Percentiles rank a stretch among this genome's conserved stretches.
Evolutionary conservation across 1,140 invertebrate species (phyloP).

Genomic region (Tetramorium parvispinum): DNA sequence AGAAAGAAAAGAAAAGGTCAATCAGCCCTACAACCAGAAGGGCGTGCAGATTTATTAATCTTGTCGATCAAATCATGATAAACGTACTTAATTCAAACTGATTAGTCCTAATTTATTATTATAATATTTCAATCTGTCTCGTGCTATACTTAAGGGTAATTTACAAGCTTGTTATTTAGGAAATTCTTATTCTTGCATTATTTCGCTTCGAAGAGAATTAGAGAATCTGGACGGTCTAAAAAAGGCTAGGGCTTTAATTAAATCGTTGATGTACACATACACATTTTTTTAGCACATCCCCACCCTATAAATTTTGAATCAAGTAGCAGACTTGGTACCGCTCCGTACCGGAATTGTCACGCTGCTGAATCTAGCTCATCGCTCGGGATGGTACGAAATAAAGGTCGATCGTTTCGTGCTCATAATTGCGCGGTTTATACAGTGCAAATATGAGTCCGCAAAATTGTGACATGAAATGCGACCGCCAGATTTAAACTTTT

Average conservation of each 20-base stretch:
- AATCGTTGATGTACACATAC: background rate
- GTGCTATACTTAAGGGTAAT: background rate
- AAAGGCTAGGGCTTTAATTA: background rate
- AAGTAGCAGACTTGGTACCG: slow-evolving; percentile 21
- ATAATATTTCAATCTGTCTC: background rate
- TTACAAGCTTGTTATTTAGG: background rate
- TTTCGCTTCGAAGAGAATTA: background rate
- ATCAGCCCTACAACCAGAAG: background rate
- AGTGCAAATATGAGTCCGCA: slow-evolving; percentile 44
- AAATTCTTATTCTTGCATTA: background rate
- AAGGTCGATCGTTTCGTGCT: slow-evolving; percentile 45
- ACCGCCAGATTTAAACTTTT: slow-evolving; percentile 40
- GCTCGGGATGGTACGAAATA: slow-evolving; percentile 38
- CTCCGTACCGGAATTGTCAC: slow-evolving; percentile 45
- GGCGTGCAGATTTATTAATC: background rate
- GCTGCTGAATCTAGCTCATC: slow-evolving; percentile 30
- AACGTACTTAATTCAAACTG: background rate
- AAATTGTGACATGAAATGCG: slow-evolving; percentile 38
- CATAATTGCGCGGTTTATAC: slow-evolving; percentile 43
- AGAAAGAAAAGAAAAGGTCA: background rate
- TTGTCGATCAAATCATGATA: background rate
- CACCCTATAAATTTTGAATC: background rate
- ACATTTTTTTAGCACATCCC: background rate
- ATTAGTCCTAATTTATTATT: background rate
- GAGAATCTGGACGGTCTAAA: background rate